A percentile compares a stretch with the other conserved stretches of the same genome.
phyloP scores from a whole-genome alignment of 2,113 vertebrate genomes.

The Eira barbara region DNA sequence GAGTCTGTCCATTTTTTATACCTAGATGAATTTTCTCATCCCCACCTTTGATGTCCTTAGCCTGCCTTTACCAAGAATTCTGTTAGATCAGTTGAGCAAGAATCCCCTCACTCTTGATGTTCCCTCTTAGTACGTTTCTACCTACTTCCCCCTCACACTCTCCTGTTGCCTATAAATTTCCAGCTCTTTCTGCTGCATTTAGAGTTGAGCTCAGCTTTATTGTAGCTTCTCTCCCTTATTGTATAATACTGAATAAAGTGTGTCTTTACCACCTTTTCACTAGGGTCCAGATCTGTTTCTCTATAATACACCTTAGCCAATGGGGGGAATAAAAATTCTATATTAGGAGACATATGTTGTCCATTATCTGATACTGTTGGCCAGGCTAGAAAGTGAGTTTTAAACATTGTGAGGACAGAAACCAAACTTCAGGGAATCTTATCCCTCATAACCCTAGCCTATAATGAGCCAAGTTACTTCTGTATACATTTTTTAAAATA shows the following conservation, averaged over 20 bases:
- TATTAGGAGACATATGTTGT: not conserved
- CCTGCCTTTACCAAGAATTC: not conserved
- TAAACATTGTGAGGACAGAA: not conserved
- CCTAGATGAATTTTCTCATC: not conserved
- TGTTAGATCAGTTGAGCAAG: not conserved
- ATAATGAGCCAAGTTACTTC: not conserved
- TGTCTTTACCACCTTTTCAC: not conserved
- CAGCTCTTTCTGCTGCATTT: not conserved
- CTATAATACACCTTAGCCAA: not conserved
- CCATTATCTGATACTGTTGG: not conserved
- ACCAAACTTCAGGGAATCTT: not conserved
- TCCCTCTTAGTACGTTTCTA: not conserved
- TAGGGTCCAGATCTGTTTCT: not conserved
- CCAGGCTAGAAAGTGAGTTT: not conserved
- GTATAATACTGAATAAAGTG: not conserved
- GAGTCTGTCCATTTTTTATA: not conserved
- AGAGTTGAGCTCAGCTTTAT: not conserved
- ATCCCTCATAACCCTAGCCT: not conserved
- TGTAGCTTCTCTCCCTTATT: not conserved
- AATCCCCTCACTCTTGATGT: not conserved
- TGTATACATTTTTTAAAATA: not conserved
- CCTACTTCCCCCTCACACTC: not conserved
- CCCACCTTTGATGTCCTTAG: not conserved
- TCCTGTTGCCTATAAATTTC: not conserved
- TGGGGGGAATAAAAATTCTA: not conserved